phyloP scores from a whole-genome alignment of 2,797 vertebrate genomes.

The Pteronotus mesoamericanus region DNA sequence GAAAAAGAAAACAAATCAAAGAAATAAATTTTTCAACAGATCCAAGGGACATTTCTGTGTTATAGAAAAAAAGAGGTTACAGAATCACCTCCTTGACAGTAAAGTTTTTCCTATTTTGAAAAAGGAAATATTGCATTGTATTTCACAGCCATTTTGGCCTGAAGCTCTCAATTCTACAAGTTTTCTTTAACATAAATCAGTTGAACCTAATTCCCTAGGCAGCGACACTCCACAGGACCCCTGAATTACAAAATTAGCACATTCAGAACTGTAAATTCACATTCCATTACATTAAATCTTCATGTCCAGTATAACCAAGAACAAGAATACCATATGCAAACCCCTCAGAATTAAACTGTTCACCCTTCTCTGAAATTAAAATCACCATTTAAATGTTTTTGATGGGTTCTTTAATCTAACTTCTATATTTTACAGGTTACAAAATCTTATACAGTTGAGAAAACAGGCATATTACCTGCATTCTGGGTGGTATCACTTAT shows the following conservation, averaged over 20 bases:
- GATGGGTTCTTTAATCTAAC: neutral
- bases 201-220: slow-evolving; percentile 78
- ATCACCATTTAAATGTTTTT: slow-evolving; percentile 58
- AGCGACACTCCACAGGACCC: slow-evolving; percentile 76
- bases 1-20: neutral
- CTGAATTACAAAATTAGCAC: slow-evolving; percentile 81
- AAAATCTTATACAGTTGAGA: neutral
- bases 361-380: slow-evolving; percentile 72
- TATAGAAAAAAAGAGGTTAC: slow-evolving; percentile 37
- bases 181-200: slow-evolving; percentile 78
- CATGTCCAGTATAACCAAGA: slow-evolving; percentile 72
- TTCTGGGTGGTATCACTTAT: neutral
- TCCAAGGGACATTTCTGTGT: slow-evolving; percentile 18
- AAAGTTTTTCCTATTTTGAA: slow-evolving; percentile 70
- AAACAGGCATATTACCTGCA: neutral
- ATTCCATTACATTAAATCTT: slow-evolving; percentile 79
- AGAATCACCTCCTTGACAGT: slow-evolving; percentile 60
- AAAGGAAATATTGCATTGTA: slow-evolving; percentile 74
- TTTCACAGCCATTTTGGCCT: slow-evolving; percentile 77
- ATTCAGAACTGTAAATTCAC: slow-evolving; percentile 80
- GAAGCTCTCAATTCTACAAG: slow-evolving; percentile 70
- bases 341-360: slow-evolving; percentile 78
- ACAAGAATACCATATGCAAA: slow-evolving; percentile 72
- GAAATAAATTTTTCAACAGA: slow-evolving; percentile 47
- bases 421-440: neutral